phyloP scores from a whole-genome alignment of 2,797 vertebrate genomes.

The Hylomyscus alleni region DNA sequence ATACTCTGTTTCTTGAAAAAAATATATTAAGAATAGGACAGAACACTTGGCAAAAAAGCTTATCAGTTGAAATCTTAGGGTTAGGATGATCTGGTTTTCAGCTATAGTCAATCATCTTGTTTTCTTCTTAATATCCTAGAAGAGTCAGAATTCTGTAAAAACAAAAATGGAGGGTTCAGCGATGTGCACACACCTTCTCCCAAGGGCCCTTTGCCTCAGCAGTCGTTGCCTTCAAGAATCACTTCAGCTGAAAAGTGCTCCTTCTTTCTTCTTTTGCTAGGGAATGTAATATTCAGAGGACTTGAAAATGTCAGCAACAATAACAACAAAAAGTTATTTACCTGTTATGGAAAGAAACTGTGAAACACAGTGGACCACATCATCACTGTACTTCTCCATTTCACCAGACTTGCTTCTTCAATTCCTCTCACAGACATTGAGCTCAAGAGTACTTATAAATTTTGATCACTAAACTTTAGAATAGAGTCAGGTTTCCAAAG shows the following conservation, averaged over 20 bases:
- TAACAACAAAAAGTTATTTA: neutral
- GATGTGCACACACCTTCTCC: neutral
- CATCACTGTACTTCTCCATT: neutral
- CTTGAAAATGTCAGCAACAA: neutral
- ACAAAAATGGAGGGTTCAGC: neutral
- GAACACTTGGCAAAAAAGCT: neutral
- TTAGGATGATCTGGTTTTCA: neutral
- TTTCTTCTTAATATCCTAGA: neutral
- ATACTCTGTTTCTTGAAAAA: neutral
- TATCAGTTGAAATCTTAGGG: neutral
- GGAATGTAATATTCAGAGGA: neutral
- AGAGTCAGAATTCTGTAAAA: neutral
- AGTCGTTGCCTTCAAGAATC: neutral
- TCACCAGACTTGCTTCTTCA: neutral
- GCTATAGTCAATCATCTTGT: neutral
- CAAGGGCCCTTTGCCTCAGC: neutral
- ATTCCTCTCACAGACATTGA: neutral
- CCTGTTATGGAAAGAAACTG: neutral
- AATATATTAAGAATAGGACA: neutral
- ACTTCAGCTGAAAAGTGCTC: neutral
- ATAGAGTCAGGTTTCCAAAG: neutral
- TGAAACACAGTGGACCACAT: neutral
- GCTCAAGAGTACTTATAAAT: neutral
- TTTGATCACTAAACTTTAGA: neutral
- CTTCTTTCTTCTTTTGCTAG: neutral